A percentile compares a stretch with the other conserved stretches of the same genome.
Evolutionary conservation across 2,888 invertebrate genomes (phyloP).

Genomic region (Macrosoma leucophasiata): DNA sequence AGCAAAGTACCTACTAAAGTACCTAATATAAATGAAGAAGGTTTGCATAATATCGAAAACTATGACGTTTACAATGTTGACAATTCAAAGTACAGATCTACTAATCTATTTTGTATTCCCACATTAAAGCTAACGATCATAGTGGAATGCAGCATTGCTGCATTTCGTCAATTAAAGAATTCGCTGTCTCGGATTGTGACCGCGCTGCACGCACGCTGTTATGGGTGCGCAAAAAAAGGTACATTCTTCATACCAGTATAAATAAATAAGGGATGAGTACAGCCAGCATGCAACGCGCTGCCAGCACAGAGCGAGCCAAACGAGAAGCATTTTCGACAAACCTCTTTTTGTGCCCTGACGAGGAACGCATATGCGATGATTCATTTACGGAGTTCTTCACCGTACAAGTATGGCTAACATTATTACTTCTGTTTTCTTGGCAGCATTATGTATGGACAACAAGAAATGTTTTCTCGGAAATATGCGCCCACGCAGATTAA

Average conservation of each 20-base stretch:
- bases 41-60: too few relatives aligned
- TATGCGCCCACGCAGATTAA: constrained; percentile 72
- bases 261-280: constrained; percentile 74
- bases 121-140: constrained; percentile 60
- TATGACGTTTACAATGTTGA: too few relatives aligned
- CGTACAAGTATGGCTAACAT: constrained; percentile 68
- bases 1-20: too few relatives aligned
- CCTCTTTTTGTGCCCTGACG: constrained; percentile 67
- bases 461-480: constrained; percentile 73
- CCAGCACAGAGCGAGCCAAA: constrained; percentile 51
- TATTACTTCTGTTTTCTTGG: constrained; percentile 72
- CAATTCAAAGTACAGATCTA: too few relatives aligned
- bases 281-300: constrained; percentile 40
- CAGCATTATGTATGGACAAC: constrained; percentile 65
- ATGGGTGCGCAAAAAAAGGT: constrained; percentile 56
- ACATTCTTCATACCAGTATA: constrained; percentile 70
- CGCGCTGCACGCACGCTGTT: constrained; percentile 55
- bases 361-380: constrained; percentile 72
- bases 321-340: constrained; percentile 71
- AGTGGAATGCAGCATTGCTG: constrained; percentile 51
- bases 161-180: constrained; percentile 71
- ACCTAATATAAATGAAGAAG: too few relatives aligned
- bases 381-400: constrained; percentile 70
- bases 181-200: constrained; percentile 50
- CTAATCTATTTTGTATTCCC: constrained; percentile 50